These are phyloP conservation scores for Ophion obscuratus DNA, from an alignment of 2,888 invertebrate genomes.

Conservation along the genomic window DNA sequence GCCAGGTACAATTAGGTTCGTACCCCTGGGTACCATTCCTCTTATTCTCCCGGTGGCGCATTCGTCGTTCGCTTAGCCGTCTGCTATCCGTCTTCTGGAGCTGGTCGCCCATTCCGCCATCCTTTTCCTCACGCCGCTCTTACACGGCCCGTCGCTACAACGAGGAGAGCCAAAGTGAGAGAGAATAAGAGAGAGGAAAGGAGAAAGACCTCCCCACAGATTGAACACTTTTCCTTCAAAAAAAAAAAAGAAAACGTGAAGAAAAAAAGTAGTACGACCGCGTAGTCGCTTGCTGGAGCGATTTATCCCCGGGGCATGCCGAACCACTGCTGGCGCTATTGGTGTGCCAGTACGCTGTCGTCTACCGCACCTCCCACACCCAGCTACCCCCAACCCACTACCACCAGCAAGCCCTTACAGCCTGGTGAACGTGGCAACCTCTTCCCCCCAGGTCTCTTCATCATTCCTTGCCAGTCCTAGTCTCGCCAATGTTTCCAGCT, in stretches of 20 bases:
- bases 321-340: conserved; percentile 51
- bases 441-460: conserved; percentile 32
- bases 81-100: conserved; percentile 55
- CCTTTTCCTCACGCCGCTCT: conserved; percentile 27
- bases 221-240: conserved; percentile 73
- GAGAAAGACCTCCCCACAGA: conserved; percentile 72
- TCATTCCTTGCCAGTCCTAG: conserved; percentile 44
- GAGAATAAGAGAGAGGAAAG: conserved; percentile 42
- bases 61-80: conserved; percentile 66
- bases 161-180: neutral
- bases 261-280: conserved; percentile 61
- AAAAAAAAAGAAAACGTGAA: conserved; percentile 50
- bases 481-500: conserved; percentile 37
- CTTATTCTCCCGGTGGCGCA: conserved; percentile 73
- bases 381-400: neutral
- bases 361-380: conserved; percentile 27
- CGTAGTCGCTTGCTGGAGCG: conserved; percentile 59
- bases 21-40: conserved; percentile 81
- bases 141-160: conserved; percentile 26
- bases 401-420: conserved; percentile 47
- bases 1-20: conserved; percentile 81
- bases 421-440: conserved; percentile 45
- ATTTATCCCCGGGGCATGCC: conserved; percentile 68
- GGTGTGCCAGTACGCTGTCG: conserved; percentile 54
- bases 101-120: conserved; percentile 37